A percentile compares a stretch with the other conserved stretches of the same genome.
phyloP scores from a whole-genome alignment of 2,888 invertebrate species.

The Prionchulus punctatus region DNA sequence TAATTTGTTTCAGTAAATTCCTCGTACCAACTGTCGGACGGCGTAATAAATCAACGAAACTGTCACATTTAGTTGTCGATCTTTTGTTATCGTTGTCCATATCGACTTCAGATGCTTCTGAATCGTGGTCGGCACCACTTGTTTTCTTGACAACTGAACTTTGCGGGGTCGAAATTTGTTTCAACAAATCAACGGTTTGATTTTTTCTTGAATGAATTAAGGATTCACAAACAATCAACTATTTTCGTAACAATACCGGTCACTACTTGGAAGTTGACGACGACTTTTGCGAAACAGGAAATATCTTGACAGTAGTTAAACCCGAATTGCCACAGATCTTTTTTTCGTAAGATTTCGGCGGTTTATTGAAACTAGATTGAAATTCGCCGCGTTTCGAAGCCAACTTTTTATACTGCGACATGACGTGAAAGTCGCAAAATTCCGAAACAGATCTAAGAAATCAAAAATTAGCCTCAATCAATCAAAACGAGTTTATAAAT shows the following conservation, averaged over 20 bases:
- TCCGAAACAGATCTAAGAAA: neutral
- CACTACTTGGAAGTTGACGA: too few species aligned
- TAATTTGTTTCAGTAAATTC: slow-evolving; percentile 1
- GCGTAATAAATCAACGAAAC: neutral
- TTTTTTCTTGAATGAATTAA: too few species aligned
- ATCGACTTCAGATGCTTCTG: too few species aligned
- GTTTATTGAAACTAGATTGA: neutral
- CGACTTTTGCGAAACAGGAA: neutral
- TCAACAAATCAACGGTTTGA: too few species aligned
- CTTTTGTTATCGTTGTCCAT: too few species aligned
- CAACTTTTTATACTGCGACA: neutral
- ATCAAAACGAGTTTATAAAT: neutral
- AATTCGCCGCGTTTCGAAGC: slow-evolving; percentile 10
- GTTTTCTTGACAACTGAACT: too few species aligned
- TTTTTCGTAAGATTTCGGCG: slow-evolving; percentile 1
- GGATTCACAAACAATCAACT: too few species aligned
- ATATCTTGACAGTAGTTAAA: neutral
- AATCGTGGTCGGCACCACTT: too few species aligned
- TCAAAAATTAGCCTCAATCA: neutral
- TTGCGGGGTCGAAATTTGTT: too few species aligned
- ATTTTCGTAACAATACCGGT: too few species aligned
- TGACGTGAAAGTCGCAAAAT: slow-evolving; percentile 8
- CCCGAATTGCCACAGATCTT: neutral
- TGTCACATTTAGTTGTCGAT: too few species aligned
- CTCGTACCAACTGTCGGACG: neutral